A percentile compares a stretch with the other conserved stretches of the same genome.
Conservation (phyloP, 2,888 invertebrate species). For the Drosophila prostipennis region DNA sequence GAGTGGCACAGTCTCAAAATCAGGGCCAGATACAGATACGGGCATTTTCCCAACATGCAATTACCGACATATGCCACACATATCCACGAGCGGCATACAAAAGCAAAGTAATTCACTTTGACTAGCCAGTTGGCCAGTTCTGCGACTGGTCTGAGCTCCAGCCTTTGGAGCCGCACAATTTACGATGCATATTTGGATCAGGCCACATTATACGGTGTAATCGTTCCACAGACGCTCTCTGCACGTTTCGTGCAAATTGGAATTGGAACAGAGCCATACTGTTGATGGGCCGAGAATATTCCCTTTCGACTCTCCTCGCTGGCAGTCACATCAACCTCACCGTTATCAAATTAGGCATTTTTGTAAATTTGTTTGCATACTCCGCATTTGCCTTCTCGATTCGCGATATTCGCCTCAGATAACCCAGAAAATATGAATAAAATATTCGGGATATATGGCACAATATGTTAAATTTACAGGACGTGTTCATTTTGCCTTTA, state of each 20-base stretch:
- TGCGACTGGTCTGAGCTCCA: conserved; percentile 30
- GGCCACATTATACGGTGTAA: conserved; percentile 63
- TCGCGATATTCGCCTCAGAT: neutral
- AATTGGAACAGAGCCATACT: conserved; percentile 63
- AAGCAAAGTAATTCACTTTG: conserved; percentile 21
- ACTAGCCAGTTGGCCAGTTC: conserved; percentile 17
- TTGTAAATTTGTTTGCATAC: neutral
- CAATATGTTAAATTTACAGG: no score
- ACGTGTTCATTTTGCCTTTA: no score
- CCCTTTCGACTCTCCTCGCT: neutral
- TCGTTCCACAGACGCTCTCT: conserved; percentile 57
- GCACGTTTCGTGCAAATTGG: conserved; percentile 72
- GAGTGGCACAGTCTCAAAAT: conserved; percentile 39
- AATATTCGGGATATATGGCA: neutral
- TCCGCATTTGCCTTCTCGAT: conserved; percentile 4
- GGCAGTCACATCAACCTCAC: conserved; percentile 1
- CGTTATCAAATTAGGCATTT: conserved; percentile 7
- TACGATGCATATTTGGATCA: conserved; percentile 62
- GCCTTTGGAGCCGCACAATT: conserved; percentile 50
- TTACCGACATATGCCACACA: conserved; percentile 53
- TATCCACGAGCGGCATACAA: conserved; percentile 19
- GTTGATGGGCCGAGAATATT: conserved; percentile 29
- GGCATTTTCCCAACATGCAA: conserved; percentile 13
- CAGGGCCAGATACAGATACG: conserved; percentile 30
- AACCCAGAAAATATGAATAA: neutral